phyloP scores from a whole-genome alignment of 2,797 vertebrate species.

The Centroberyx gerrardi region DNA sequence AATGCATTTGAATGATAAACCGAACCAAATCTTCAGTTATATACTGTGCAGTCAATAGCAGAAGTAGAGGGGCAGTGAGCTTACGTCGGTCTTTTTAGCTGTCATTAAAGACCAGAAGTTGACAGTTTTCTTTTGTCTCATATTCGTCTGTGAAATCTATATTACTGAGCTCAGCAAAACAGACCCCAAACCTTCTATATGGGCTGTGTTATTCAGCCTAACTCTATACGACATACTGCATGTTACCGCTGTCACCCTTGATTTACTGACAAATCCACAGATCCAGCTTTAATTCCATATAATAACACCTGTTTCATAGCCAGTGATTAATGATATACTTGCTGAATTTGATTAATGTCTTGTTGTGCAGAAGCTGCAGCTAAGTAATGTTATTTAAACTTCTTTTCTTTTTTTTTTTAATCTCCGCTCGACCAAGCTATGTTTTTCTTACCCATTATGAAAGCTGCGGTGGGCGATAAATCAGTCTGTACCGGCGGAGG shows the following conservation, averaged over 20 bases:
- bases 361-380: constrained; percentile 47
- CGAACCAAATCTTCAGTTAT: constrained; percentile 2
- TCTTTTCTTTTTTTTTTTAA: constrained; percentile 40
- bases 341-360: constrained; percentile 61
- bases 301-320: constrained; percentile 40
- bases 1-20: constrained; percentile 30
- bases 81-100: not conserved
- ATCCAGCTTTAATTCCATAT: constrained; percentile 48
- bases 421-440: constrained; percentile 48
- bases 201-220: not conserved
- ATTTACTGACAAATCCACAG: constrained; percentile 33
- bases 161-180: not conserved
- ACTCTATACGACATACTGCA: constrained; percentile 5
- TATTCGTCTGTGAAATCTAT: not conserved
- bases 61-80: not conserved
- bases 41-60: not conserved
- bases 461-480: constrained; percentile 61
- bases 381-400: constrained; percentile 57
- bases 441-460: constrained; percentile 67
- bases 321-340: constrained; percentile 45
- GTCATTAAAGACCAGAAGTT: not conserved
- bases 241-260: constrained; percentile 17
- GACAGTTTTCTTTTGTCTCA: not conserved
- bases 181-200: not conserved
- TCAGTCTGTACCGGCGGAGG: constrained; percentile 50